Conservation (phyloP, 2,113 vertebrate species). For the Pipra filicauda region DNA sequence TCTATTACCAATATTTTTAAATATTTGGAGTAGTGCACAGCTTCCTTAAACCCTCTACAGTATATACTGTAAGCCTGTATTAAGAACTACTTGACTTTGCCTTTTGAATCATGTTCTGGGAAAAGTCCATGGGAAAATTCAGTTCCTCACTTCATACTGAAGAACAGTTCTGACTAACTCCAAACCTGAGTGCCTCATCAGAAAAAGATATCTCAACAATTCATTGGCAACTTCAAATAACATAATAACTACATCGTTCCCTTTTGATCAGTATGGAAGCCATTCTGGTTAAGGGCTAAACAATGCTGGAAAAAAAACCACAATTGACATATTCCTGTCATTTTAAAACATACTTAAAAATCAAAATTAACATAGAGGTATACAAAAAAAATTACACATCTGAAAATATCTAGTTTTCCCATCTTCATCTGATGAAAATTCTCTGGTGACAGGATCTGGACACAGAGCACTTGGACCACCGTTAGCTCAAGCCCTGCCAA, state of each 20-base stretch:
- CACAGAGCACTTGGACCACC: background rate
- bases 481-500: background rate
- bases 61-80: background rate
- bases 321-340: background rate
- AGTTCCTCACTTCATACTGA: background rate
- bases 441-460: slow-evolving; percentile 11
- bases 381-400: background rate
- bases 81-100: slow-evolving; percentile 17
- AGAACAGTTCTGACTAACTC: background rate
- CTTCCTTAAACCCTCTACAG: slow-evolving; percentile 8
- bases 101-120: background rate
- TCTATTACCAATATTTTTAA: background rate
- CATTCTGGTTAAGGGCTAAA: slow-evolving; percentile 10
- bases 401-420: slow-evolving; percentile 29
- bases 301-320: background rate
- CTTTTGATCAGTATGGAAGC: background rate
- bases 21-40: background rate
- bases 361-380: background rate
- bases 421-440: background rate
- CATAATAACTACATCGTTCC: background rate
- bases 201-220: background rate
- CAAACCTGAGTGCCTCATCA: background rate
- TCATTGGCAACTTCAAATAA: background rate
- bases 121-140: background rate
- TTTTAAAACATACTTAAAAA: background rate